phyloP scores from a whole-genome alignment of 2,888 invertebrate genomes.

The Plemyria rubiginata region DNA sequence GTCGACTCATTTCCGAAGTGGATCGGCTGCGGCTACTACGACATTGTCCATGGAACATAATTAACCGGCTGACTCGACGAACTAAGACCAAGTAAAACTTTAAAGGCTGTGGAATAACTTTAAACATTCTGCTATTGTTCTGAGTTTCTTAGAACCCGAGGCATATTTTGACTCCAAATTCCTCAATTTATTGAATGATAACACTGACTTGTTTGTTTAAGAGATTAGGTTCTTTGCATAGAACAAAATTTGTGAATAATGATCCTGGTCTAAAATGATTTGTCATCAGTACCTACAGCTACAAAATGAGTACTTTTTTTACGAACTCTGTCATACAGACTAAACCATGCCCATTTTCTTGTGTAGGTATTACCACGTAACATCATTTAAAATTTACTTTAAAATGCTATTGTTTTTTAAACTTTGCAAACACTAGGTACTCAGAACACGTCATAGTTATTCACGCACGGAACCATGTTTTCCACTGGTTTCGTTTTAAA shows the following conservation, averaged over 20 bases:
- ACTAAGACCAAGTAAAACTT: slow-evolving; percentile 55
- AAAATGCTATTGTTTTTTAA: too few relatives aligned
- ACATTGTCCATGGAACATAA: slow-evolving; percentile 76
- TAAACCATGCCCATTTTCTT: too few relatives aligned
- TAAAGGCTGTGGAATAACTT: slow-evolving; percentile 53
- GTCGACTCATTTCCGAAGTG: slow-evolving; percentile 62
- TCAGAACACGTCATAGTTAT: background rate
- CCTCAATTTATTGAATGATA: slow-evolving; percentile 20
- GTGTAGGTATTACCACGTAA: too few relatives aligned
- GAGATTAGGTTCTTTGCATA: slow-evolving; percentile 3
- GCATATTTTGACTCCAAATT: slow-evolving; percentile 41
- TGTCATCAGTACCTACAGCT: background rate
- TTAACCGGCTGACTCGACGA: slow-evolving; percentile 79
- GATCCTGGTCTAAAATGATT: background rate
- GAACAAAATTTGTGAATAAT: background rate
- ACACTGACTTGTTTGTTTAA: background rate
- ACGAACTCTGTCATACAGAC: too few relatives aligned
- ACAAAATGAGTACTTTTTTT: too few relatives aligned
- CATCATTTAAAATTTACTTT: too few relatives aligned
- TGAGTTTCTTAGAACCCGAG: slow-evolving; percentile 38
- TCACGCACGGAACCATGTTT: background rate
- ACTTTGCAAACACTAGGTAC: background rate
- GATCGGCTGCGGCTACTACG: slow-evolving; percentile 65
- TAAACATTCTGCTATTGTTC: slow-evolving; percentile 48
- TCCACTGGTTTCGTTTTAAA: slow-evolving; percentile 6